Base-by-base conservation (phyloP, 2,797 vertebrate genomes). In the Enteromius fasciolatus region DNA sequence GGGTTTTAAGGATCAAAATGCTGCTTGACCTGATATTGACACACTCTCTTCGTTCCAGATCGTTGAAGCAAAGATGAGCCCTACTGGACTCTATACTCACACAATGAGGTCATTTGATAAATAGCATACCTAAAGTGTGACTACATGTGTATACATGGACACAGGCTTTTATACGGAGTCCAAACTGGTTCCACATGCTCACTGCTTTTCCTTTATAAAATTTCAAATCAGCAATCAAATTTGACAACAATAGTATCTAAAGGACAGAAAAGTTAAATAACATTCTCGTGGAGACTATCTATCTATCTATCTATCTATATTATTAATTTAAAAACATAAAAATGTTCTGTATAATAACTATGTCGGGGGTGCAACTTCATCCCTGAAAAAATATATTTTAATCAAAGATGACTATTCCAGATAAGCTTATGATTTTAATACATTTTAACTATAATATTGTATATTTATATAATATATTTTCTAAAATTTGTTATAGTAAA, bases 71-170 rank as follows among this genome's bases (percentile, higher is more conserved):
- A 83, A 76, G 41, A 80, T 69, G 61, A 77, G 74, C 66, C 81
- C 67, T 73, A 61, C 46, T 73, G 59, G 78, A 73, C 73, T 36
- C 46, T 76, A 36, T 23, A 48, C 66, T 78, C 54, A 74, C 20
- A 86, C 68, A 84, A 81, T 81, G 44, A 78, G 73, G 39, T 52
- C 2, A 76, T 76, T 76, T 76, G 76, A 80, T 86, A 83, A 80
- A 80, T 66, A 83, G 50, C 82, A 86, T 86, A 52, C 74, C 82
- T 73, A 78, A 81, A 68, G 48, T 12, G 59, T 78, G 80, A 82
- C 44, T 44, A 63, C 48, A 59, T 36, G 69, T 15, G 44, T 61
- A 64, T 78, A 69, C 59, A 78, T 11, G 28, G 44, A 41, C 23
- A 54, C 59, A 52, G 33, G 50, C 20, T 69, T 61, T n/a, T 61